Conservation (phyloP, 2,888 invertebrate genomes). For the Eupithecia abbreviata region DNA sequence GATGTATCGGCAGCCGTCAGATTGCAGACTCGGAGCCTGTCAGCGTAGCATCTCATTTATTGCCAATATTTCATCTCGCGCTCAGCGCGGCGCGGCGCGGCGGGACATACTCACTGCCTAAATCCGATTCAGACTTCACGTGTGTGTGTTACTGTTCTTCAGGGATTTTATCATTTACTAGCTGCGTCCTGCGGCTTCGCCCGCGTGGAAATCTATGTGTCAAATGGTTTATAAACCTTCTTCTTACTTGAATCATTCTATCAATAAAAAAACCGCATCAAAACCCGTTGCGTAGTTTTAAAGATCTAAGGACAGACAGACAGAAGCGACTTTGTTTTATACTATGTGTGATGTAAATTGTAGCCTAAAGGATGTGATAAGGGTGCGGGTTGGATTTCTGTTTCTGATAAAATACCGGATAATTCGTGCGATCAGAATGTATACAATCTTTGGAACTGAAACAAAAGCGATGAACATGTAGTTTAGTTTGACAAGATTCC, state of each 20-base stretch:
- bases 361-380: neutral
- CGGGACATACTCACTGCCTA: slow-evolving; percentile 13
- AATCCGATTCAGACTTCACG: slow-evolving; percentile 7
- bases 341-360: neutral
- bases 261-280: too few relatives aligned
- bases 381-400: neutral
- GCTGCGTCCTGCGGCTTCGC: too few relatives aligned
- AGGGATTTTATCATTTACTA: neutral
- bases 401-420: neutral
- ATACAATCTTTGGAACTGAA: neutral
- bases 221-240: too few relatives aligned
- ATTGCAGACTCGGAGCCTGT: slow-evolving; percentile 16
- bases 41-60: slow-evolving; percentile 32
- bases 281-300: too few relatives aligned
- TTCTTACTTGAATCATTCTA: too few relatives aligned
- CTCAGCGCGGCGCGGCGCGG: neutral
- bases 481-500: neutral
- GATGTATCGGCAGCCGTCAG: slow-evolving; percentile 27
- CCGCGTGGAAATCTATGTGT: too few relatives aligned
- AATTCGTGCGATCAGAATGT: too few relatives aligned
- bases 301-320: too few relatives aligned
- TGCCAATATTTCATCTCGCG: slow-evolving; percentile 17
- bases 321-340: too few relatives aligned
- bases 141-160: neutral
- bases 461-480: neutral